Evolutionary conservation across 2,113 vertebrate species (phyloP).

Genomic region (Phasianus colchicus): DNA sequence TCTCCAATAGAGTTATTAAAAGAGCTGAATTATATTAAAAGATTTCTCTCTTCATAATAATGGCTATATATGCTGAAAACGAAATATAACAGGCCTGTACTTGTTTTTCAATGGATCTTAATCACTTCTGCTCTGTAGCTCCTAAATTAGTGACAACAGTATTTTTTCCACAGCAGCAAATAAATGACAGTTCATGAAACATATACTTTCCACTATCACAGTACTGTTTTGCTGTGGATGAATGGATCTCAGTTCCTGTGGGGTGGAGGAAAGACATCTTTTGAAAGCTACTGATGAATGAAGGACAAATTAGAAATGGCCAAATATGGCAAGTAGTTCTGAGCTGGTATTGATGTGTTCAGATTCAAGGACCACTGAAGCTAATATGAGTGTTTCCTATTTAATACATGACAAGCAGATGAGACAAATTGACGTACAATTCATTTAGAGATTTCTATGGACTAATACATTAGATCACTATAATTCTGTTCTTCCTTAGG

Average conservation of each 20-base stretch:
- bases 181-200: neutral
- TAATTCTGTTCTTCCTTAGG: neutral
- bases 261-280: neutral
- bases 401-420: neutral
- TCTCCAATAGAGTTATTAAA: neutral
- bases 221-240: neutral
- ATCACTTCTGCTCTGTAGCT: neutral
- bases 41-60: neutral
- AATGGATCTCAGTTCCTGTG: neutral
- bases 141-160: neutral
- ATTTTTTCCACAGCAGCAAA: neutral
- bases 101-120: neutral
- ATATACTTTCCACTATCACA: neutral
- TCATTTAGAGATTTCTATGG: neutral
- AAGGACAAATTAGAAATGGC: neutral
- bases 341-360: neutral
- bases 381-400: neutral
- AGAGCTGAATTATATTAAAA: neutral
- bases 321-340: neutral
- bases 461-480: neutral
- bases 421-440: neutral
- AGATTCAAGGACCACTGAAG: neutral
- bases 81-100: neutral
- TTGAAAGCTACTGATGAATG: neutral
- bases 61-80: neutral